phyloP scores from a whole-genome alignment of 2,113 vertebrate species.

The Sporophila hypoxantha region DNA sequence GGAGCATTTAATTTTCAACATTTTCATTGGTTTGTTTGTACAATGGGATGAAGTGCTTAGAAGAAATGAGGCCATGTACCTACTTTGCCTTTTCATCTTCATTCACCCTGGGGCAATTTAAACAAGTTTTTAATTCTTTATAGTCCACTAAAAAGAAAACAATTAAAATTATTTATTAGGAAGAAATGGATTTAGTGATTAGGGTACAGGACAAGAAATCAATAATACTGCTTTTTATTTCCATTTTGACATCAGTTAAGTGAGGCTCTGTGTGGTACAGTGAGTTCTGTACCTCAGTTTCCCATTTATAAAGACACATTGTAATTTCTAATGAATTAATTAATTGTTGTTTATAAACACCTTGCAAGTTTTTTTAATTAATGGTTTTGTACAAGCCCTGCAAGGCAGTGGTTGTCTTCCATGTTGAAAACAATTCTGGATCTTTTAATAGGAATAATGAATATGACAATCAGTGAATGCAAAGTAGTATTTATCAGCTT shows the following conservation, averaged over 20 bases:
- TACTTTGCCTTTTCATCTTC: not conserved
- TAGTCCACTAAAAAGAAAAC: constrained; percentile 2
- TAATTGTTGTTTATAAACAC: not conserved
- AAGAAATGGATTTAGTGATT: not conserved
- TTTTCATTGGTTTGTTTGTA: not conserved
- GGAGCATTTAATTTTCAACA: constrained; percentile 22
- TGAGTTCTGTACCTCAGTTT: not conserved
- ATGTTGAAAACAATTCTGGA: not conserved
- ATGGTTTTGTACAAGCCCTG: not conserved
- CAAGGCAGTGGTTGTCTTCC: not conserved
- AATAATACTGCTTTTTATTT: not conserved
- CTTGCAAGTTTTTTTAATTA: not conserved
- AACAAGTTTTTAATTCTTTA: not conserved
- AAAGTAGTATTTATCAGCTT: constrained; percentile 22
- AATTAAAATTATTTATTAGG: constrained; percentile 13
- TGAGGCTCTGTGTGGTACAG: not conserved
- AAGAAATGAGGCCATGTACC: not conserved
- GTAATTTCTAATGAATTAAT: not conserved
- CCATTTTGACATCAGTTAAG: not conserved
- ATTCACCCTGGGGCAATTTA: not conserved
- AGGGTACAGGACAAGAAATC: not conserved
- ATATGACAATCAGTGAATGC: not conserved
- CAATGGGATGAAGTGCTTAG: not conserved
- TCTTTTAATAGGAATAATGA: constrained; percentile 2
- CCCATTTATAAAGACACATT: not conserved